Evolutionary conservation across 1,140 invertebrate species (phyloP).

Genomic region (Camponotus pennsylvanicus): DNA sequence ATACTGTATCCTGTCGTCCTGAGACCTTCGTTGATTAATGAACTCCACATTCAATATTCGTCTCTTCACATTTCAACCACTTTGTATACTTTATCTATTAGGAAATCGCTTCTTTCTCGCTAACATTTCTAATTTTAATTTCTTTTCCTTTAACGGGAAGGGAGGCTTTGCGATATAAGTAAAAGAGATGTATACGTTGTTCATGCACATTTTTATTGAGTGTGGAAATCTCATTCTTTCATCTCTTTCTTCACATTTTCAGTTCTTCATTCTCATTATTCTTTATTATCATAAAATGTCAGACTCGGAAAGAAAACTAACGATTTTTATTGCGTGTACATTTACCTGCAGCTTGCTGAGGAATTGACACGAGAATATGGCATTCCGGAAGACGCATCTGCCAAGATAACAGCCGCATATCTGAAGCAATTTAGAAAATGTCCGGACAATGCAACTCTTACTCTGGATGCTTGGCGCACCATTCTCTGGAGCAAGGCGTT

Average conservation of each 20-base stretch:
- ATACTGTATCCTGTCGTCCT: slow-evolving; percentile 75
- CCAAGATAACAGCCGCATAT: slow-evolving; percentile 88
- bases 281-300: slow-evolving; percentile 54
- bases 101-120: neutral
- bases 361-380: slow-evolving; percentile 90
- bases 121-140: slow-evolving; percentile 3
- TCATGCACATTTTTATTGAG: slow-evolving; percentile 60
- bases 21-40: slow-evolving; percentile 64
- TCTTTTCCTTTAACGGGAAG: slow-evolving; percentile 10
- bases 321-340: slow-evolving; percentile 63
- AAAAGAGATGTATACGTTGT: neutral
- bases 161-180: slow-evolving; percentile 10
- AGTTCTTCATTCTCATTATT: slow-evolving; percentile 67
- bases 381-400: slow-evolving; percentile 88
- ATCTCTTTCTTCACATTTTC: slow-evolving; percentile 63
- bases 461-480: slow-evolving; percentile 91
- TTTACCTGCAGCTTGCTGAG: slow-evolving; percentile 88
- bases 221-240: slow-evolving; percentile 67
- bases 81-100: slow-evolving; percentile 4
- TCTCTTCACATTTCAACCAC: slow-evolving; percentile 1
- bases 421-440: slow-evolving; percentile 92
- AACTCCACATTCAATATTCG: slow-evolving; percentile 73
- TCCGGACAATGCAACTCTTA: slow-evolving; percentile 90
- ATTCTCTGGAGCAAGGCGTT: slow-evolving; percentile 92
- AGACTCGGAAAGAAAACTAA: slow-evolving; percentile 46